Evolutionary conservation across 2,797 vertebrate genomes (phyloP), one percentile per base, ranked within the genome.

Genomic region (Gymnothorax javanicus): DNA sequence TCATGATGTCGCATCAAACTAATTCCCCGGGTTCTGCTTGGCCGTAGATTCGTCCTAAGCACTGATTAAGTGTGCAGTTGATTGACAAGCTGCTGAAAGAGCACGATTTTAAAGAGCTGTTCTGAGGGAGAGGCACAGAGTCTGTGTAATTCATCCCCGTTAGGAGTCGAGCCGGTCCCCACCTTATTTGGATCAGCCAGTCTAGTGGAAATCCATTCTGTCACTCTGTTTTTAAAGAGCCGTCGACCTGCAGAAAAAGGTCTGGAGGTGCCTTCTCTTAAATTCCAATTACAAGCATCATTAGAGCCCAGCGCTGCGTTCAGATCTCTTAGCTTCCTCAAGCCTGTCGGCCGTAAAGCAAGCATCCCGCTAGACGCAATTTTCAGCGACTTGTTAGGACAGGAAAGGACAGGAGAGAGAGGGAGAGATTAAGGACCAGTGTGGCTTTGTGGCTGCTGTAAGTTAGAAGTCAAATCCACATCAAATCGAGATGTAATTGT

Each of bases 261-360:
- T 54, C 75, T 79, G 17, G 52, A 56, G 75, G 75, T 79, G 75
- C 17, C 4, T 23, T 54, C 75, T 54, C 75, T 79, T 79, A 79
- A 79, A 79, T 56, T 79, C 75, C 13, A 79, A 79, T 79, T 54
- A 79, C 75, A 79, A 54, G 50, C 75, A 20, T 79, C 50, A 79
- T 54, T 79, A 50, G 75, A 54, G 23, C 75, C 3, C 43, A 7
- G 50, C 5, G 56, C 50, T 23, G 43, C 50, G 23, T 79, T 54
- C 56, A 23, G 20, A 23, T 23, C 20, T 52, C 7, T 79, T 56
- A 23, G 17, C 50, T 54, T 54, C n/a, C 75, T 23, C 43, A 75
- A 50, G 27, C 33, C 7, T 4, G 43, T 52, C 50, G 50, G 75
- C 5, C 75, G 9, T 3, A 1, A 77, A 77, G 5, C 15, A n/a